phyloP scores from a whole-genome alignment of 2,113 vertebrate species.

The Cyprinodon brontotheroides region DNA sequence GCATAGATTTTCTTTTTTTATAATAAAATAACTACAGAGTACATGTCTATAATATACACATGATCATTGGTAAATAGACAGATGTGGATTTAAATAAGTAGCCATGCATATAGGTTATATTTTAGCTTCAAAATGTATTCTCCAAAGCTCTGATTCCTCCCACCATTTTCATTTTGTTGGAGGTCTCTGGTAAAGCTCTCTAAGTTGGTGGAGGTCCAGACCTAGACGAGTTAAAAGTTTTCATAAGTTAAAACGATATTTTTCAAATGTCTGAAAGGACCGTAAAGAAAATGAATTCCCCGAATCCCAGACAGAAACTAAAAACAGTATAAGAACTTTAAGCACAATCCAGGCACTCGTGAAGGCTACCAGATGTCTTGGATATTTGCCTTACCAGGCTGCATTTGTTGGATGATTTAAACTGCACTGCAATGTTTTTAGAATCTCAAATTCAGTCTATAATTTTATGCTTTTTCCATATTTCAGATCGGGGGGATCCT shows the following conservation, averaged over 20 bases:
- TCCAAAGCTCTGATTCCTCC: too few species aligned
- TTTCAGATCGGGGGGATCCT: conserved; percentile 84
- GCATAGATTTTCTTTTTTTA: neutral
- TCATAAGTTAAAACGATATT: neutral
- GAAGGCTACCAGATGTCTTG: neutral
- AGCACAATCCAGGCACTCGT: neutral
- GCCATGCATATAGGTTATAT: neutral
- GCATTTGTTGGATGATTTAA: too few species aligned
- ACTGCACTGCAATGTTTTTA: neutral
- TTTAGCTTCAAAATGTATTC: too few species aligned
- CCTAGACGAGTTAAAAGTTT: neutral
- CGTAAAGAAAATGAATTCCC: neutral
- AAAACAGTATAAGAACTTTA: neutral
- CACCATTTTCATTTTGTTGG: too few species aligned
- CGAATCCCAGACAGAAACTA: neutral
- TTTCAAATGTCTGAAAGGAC: neutral
- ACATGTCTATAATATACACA: neutral
- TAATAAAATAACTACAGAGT: neutral
- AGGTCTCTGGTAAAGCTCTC: too few species aligned
- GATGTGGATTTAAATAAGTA: neutral
- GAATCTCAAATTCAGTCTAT: neutral
- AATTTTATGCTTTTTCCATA: conserved; percentile 23
- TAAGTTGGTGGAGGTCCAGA: neutral
- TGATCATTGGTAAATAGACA: neutral
- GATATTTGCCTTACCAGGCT: neutral